phyloP scores from a whole-genome alignment of 1,140 invertebrate species.

The Drosophila grimshawi region DNA sequence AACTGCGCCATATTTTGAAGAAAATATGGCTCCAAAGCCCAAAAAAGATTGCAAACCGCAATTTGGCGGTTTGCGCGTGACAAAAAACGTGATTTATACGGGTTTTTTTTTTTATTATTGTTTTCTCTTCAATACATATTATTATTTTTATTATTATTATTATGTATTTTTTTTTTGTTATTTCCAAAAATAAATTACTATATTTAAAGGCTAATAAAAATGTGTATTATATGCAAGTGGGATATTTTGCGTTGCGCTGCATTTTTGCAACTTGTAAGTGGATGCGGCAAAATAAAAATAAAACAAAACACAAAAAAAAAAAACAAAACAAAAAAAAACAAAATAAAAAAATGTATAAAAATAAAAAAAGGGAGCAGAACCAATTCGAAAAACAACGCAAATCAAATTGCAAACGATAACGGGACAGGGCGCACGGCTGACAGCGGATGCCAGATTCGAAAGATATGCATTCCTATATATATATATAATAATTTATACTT shows the following conservation, averaged over 20 bases:
- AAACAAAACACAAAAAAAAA: constrained; percentile 3
- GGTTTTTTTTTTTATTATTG: background rate
- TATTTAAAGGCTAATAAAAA: constrained; percentile 41
- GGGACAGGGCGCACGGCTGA: constrained; percentile 9
- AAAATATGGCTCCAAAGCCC: constrained; percentile 16
- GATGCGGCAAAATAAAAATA: constrained; percentile 26
- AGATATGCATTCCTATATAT: constrained; percentile 29
- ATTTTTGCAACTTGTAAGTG: constrained; percentile 40
- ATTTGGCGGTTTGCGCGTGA: constrained; percentile 40
- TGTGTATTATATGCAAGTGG: constrained; percentile 2
- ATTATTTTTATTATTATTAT: constrained; percentile 2
- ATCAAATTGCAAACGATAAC: constrained; percentile 56
- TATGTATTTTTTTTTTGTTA: constrained; percentile 12
- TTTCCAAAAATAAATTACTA: constrained; percentile 46
- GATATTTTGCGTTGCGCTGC: constrained; percentile 38
- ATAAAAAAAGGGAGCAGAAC: constrained; percentile 10
- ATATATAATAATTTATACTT: background rate
- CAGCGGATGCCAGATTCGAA: constrained; percentile 43
- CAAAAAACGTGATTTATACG: constrained; percentile 43
- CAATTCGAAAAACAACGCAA: constrained; percentile 41
- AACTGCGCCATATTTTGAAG: constrained; percentile 26
- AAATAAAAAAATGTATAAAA: background rate
- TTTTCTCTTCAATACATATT: background rate
- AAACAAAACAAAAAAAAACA: constrained; percentile 12
- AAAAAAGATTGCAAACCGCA: constrained; percentile 16